Evolutionary conservation across 2,797 vertebrate genomes (phyloP).

Genomic region (Paguma larvata): DNA sequence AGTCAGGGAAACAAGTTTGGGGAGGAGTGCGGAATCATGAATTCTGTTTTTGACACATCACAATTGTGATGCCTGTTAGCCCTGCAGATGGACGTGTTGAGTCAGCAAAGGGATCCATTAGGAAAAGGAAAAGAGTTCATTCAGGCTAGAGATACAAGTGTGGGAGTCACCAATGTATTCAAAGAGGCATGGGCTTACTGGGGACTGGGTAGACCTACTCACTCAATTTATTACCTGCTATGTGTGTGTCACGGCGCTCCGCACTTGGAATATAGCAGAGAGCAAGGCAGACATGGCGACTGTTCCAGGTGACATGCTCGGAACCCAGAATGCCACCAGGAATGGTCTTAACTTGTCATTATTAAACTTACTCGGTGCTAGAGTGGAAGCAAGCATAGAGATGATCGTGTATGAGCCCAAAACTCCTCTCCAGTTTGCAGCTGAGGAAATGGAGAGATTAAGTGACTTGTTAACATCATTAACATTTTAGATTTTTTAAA

Average conservation of each 20-base stretch:
- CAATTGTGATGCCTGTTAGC: neutral
- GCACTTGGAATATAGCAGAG: neutral
- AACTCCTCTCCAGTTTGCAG: neutral
- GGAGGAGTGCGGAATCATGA: neutral
- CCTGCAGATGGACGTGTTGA: neutral
- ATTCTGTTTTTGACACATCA: neutral
- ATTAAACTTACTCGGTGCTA: conserved; percentile 5
- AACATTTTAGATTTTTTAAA: neutral
- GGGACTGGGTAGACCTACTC: neutral
- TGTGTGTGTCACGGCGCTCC: neutral
- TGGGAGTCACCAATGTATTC: neutral
- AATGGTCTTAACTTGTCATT: conserved; percentile 21
- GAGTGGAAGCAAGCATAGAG: neutral
- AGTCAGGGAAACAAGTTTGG: neutral
- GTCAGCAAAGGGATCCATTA: neutral
- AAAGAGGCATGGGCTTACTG: neutral
- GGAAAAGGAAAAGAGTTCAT: neutral
- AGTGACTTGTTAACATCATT: neutral
- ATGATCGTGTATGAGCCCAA: neutral
- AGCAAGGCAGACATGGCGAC: neutral
- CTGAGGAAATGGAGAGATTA: neutral
- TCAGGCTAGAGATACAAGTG: neutral
- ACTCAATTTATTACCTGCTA: neutral
- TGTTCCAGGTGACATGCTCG: neutral
- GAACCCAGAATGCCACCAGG: neutral